phyloP scores from a whole-genome alignment of 2,113 vertebrate species.

The Epinephelus cyanopodus region DNA sequence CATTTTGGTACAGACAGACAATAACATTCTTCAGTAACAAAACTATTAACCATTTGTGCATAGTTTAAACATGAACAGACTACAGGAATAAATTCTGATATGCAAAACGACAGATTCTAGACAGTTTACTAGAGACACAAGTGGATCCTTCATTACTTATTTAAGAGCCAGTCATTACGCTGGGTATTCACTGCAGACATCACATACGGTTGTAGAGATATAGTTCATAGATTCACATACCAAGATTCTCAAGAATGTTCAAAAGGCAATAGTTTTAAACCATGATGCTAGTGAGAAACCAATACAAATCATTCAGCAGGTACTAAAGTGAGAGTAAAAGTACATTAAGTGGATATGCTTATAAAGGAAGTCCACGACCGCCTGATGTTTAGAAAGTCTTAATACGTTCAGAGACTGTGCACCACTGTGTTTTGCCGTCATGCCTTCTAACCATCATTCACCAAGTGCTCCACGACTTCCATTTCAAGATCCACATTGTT shows the following conservation, averaged over 20 bases:
- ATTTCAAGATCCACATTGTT: constrained; percentile 6
- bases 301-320: constrained; percentile 71
- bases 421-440: not conserved
- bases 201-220: constrained; percentile 39
- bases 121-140: constrained; percentile 43
- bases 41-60: constrained; percentile 72
- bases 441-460: constrained; percentile 16
- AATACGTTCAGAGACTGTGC: constrained; percentile 20
- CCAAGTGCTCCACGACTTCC: constrained; percentile 52
- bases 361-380: constrained; percentile 43
- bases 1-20: constrained; percentile 59
- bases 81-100: constrained; percentile 53
- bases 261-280: constrained; percentile 70
- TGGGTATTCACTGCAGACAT: constrained; percentile 44
- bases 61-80: constrained; percentile 70
- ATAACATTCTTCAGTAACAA: constrained; percentile 71
- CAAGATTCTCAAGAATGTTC: constrained; percentile 58
- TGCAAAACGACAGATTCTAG: constrained; percentile 53
- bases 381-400: constrained; percentile 32
- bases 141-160: constrained; percentile 59
- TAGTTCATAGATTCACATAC: constrained; percentile 61
- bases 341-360: constrained; percentile 61
- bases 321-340: constrained; percentile 61
- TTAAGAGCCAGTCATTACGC: constrained; percentile 49
- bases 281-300: constrained; percentile 60